Conservation (phyloP, 2,888 invertebrate species). For the Oxystoma pomonae region DNA sequence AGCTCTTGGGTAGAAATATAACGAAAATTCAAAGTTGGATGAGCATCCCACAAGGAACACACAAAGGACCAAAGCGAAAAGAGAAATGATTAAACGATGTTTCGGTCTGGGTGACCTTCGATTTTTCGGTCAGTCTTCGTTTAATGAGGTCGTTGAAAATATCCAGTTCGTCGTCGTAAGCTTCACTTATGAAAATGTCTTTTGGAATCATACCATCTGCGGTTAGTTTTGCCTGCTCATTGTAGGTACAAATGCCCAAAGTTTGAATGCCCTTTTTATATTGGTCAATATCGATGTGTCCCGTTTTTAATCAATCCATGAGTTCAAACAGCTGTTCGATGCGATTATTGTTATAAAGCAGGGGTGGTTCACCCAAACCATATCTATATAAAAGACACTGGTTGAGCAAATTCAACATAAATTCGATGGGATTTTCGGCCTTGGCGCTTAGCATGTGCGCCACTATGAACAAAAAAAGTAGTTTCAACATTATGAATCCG, state of each 20-base stretch:
- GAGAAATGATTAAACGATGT: too few relatives aligned
- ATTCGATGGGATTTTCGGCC: conserved; percentile 47
- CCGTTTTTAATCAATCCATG: conserved; percentile 44
- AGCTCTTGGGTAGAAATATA: too few relatives aligned
- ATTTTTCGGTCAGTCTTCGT: conserved; percentile 9
- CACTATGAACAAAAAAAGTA: conserved; percentile 49
- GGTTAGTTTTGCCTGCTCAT: conserved; percentile 34
- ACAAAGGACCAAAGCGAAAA: too few relatives aligned
- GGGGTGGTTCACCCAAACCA: conserved; percentile 46
- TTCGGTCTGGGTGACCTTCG: too few relatives aligned
- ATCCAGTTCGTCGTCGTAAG: conserved; percentile 26
- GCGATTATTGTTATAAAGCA: conserved; percentile 45
- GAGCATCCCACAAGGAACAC: too few relatives aligned
- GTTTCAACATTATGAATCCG: too few relatives aligned
- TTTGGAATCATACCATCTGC: conserved; percentile 36
- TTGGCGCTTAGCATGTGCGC: conserved; percentile 45
- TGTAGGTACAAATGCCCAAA: conserved; percentile 40
- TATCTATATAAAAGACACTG: conserved; percentile 48
- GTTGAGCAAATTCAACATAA: conserved; percentile 46
- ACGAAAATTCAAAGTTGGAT: too few relatives aligned
- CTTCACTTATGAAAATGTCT: conserved; percentile 40
- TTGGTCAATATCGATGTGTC: conserved; percentile 38
- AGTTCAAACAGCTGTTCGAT: conserved; percentile 40
- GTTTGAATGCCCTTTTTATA: conserved; percentile 43
- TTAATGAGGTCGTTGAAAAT: conserved; percentile 33